Base-by-base conservation (phyloP, 2,113 vertebrate species). In the Entosphenus tridentatus region DNA sequence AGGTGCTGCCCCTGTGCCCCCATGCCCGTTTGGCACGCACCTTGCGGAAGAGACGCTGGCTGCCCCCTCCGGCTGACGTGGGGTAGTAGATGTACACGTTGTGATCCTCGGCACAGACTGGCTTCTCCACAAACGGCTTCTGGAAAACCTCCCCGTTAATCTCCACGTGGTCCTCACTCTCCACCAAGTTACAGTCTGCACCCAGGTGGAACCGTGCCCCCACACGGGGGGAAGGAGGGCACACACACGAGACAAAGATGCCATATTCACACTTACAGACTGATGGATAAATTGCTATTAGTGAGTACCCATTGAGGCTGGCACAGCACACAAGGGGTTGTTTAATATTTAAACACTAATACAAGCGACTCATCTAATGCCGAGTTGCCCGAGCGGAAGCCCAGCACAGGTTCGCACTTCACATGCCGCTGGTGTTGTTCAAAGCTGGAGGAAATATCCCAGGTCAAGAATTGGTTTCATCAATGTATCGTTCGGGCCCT, bases 11-110 rank as follows among this genome's bases (percentile, higher is more conserved):
- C 39, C 39, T 39, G 39, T 39, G 39, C 39, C 39, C 39, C 39
- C 1, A 39, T 39, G 39, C 39, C 39, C 6, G 39, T 39, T 5
- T 39, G 39, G 39, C n/a, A n/a, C 9, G 57, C 72, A 96, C 93
- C 91, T 98, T 98, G 68, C 93, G 85, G 75, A 98, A 98, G 74
- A 98, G 89, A 4, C 93, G 83, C 78, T 98, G 93, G 77, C 93
- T 96, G 75, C 93, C 93, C 8, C 93, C 93, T 0, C 93, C 93
- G 2, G 93, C 93, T 1, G 93, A 90, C 1, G 87, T 93, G 1
- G 93, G 93, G 75, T 98, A 98, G 80, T 98, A 98, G 79, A 98
- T 98, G 73, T 96, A 98, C 70, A 98, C 93, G 1, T 98, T 98
- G 80, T 98, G 93, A 78, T 98, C 93, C 76, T 98, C 93, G 0